Evolutionary conservation across 2,113 vertebrate species (phyloP).

Genomic region (Nettapus auritus): DNA sequence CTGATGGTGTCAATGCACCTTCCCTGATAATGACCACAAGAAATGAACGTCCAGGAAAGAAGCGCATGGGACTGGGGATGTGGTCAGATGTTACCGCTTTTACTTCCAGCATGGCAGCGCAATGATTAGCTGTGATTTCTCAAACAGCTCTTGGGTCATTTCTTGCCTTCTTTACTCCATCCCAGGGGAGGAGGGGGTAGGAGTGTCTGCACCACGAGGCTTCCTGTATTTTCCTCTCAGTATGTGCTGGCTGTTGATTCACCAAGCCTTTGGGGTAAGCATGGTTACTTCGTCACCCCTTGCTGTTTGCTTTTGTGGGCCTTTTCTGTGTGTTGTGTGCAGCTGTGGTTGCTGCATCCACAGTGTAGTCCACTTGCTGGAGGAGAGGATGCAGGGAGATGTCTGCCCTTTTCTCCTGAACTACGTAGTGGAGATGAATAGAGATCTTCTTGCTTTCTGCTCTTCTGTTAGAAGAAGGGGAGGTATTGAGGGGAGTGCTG

Average conservation of each 20-base stretch:
- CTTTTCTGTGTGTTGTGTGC: not conserved
- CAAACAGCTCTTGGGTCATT: not conserved
- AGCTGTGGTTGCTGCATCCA: not conserved
- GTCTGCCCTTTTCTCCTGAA: not conserved
- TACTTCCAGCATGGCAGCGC: not conserved
- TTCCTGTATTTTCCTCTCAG: not conserved
- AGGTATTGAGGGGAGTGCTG: not conserved
- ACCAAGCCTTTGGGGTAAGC: not conserved
- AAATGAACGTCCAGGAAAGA: not conserved
- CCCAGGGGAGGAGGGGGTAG: not conserved
- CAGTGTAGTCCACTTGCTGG: not conserved
- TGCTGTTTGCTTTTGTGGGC: not conserved
- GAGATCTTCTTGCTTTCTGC: not conserved
- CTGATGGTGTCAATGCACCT: not conserved
- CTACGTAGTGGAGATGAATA: not conserved
- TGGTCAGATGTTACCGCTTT: not conserved
- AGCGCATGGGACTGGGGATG: not conserved
- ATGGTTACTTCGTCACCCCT: not conserved
- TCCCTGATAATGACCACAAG: not conserved
- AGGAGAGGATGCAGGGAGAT: not conserved
- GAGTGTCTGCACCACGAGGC: not conserved
- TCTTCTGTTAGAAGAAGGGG: not conserved
- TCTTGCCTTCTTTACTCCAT: not conserved
- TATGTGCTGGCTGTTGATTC: not conserved
- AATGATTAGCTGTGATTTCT: not conserved